Evolutionary conservation across 2,888 invertebrate genomes (phyloP).

Genomic region (Mythimna impura): DNA sequence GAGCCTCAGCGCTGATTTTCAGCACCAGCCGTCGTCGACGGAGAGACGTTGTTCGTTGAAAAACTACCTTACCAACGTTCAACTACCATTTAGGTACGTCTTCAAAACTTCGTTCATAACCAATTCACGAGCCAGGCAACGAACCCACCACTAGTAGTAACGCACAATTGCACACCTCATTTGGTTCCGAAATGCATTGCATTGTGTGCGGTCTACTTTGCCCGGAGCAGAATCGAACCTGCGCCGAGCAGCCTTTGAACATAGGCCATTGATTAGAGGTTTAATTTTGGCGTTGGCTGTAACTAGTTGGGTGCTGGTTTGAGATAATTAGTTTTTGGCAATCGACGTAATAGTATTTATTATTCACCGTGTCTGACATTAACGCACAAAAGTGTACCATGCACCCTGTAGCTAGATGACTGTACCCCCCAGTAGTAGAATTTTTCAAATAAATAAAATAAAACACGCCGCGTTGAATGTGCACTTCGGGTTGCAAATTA

Average conservation of each 20-base stretch:
- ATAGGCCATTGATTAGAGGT: conserved; percentile 25
- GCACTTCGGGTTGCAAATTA: too few species aligned
- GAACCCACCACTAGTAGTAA: conserved; percentile 34
- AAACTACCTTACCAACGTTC: conserved; percentile 4
- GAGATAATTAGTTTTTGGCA: conserved; percentile 21
- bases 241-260: conserved; percentile 40
- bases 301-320: conserved; percentile 7
- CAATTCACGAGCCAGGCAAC: conserved; percentile 20
- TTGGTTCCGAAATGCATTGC: conserved; percentile 67
- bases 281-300: conserved; percentile 26
- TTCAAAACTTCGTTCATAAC: conserved; percentile 30
- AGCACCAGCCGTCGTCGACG: too few species aligned
- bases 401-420: too few species aligned
- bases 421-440: too few species aligned
- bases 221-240: conserved; percentile 44
- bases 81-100: conserved; percentile 13
- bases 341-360: background rate
- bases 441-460: too few species aligned
- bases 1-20: too few species aligned
- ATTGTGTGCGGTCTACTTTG: conserved; percentile 48
- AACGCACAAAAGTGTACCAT: too few species aligned
- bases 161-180: conserved; percentile 62
- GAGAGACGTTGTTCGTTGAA: too few species aligned
- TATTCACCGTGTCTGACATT: too few species aligned
- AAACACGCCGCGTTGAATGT: too few species aligned